Evolutionary conservation across 2,113 vertebrate species (phyloP).

Genomic region (Trematocara marginatum): DNA sequence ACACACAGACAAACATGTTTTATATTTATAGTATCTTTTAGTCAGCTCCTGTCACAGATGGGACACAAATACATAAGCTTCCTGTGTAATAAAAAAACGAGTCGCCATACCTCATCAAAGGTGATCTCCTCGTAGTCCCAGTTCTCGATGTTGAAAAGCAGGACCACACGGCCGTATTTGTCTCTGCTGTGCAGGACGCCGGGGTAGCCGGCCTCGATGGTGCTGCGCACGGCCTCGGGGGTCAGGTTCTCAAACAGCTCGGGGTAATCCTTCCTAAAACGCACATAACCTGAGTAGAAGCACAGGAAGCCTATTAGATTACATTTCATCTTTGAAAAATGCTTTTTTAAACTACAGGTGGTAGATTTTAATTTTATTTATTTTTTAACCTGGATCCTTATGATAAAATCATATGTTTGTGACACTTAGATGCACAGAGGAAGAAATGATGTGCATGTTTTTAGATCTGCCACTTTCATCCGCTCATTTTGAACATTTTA

Average conservation of each 20-base stretch:
- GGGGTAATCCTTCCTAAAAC: conserved; percentile 90
- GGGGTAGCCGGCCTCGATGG: conserved; percentile 93
- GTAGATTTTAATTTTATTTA: fast-evolving
- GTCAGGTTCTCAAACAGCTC: conserved; percentile 92
- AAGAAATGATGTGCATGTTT: neutral
- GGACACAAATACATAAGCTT: neutral
- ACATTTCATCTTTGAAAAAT: neutral
- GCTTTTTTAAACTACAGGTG: neutral
- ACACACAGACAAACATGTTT: neutral
- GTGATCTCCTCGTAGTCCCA: conserved; percentile 98
- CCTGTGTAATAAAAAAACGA: neutral
- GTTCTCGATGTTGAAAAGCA: conserved; percentile 97
- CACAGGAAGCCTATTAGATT: neutral
- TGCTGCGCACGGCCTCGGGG: conserved; percentile 87
- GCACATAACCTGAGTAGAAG: conserved; percentile 81
- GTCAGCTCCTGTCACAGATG: neutral
- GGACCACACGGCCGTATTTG: conserved; percentile 90
- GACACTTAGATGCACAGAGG: neutral
- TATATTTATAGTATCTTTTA: neutral
- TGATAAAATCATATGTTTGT: neutral
- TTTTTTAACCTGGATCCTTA: neutral
- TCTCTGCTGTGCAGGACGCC: conserved; percentile 88
- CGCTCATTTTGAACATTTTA: conserved; percentile 29
- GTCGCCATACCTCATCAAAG: conserved; percentile 83
- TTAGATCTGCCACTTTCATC: neutral